Evolutionary conservation across 2,113 vertebrate species (phyloP).

Genomic region (Hippopotamus amphibius): DNA sequence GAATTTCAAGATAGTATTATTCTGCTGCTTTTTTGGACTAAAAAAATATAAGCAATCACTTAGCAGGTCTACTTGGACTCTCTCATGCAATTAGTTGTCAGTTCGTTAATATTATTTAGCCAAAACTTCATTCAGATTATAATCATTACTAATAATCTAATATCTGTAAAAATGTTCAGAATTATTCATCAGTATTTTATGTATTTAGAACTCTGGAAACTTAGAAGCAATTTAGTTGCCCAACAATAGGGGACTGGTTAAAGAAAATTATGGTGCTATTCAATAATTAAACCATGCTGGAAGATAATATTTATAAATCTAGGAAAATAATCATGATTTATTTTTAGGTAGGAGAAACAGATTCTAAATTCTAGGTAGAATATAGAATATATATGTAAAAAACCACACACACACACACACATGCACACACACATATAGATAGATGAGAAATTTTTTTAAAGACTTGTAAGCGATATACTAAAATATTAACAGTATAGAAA

Average conservation of each 20-base stretch:
- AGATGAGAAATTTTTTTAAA: neutral
- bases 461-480: neutral
- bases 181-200: neutral
- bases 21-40: neutral
- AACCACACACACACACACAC: neutral
- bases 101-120: neutral
- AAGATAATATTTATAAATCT: slow-evolving; percentile 33
- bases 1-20: neutral
- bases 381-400: neutral
- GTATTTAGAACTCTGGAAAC: slow-evolving; percentile 26
- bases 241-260: neutral
- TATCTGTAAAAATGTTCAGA: neutral
- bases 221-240: neutral
- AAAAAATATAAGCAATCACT: neutral
- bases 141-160: neutral
- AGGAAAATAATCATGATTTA: slow-evolving; percentile 21
- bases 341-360: slow-evolving; percentile 8
- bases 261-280: neutral
- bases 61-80: neutral
- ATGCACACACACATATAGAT: neutral
- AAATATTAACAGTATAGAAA: neutral
- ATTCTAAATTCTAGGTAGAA: neutral
- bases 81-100: neutral
- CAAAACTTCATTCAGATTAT: slow-evolving; percentile 38
- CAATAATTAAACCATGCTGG: neutral